Evolutionary conservation across 1,140 invertebrate species (phyloP), one percentile per base, ranked within the genome.

Genomic region (Calephelis virginiensis): DNA sequence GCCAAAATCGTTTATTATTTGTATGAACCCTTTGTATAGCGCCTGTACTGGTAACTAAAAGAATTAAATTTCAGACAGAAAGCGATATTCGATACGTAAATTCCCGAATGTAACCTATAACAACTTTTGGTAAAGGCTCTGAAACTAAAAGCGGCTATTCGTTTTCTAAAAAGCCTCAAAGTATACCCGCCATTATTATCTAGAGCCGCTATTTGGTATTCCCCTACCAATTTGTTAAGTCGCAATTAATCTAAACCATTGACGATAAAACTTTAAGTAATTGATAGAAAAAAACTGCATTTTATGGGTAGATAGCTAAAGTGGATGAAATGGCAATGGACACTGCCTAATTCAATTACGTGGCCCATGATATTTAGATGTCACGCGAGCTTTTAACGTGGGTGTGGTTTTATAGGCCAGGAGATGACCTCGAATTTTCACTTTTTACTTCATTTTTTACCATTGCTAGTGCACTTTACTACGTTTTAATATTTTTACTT

Each of bases 331-430:
- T 73, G 60, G 72, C 59, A 14, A 50, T 50, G 50, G 50, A 53
- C 50, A 73, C 66, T 72, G 68, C 43, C 64, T 83, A 81, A 83
- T 83, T 77, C 72, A 81, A 83, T 83, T 83, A 81, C 48, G 63
- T 28, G 63, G 14, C 45, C 37, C 45, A 59, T 46, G 28, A 56
- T 56, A 17, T 56, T 61, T 46, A 45, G 70, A 62, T 62, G 78
- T 75, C 81, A 82, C 81, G 78, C 81, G 72, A 73, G n/a, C 28
- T 63, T 14, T n/a, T 8, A 17, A 78, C 28, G 28, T 67, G 65
- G 68, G 68, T 11, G 71, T 45, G 67, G 61, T 45, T 56, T 28
- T 28, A 28, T 28, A 56, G 50, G 6, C 50, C 0, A 56, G 10
- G 50, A 56, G 17, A 14, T 56, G 50, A 28, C 50, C 50, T 56